Evolutionary conservation across 2,797 vertebrate genomes (phyloP), one percentile per base, ranked within the genome.

Genomic region (Thalassophryne amazonica): DNA sequence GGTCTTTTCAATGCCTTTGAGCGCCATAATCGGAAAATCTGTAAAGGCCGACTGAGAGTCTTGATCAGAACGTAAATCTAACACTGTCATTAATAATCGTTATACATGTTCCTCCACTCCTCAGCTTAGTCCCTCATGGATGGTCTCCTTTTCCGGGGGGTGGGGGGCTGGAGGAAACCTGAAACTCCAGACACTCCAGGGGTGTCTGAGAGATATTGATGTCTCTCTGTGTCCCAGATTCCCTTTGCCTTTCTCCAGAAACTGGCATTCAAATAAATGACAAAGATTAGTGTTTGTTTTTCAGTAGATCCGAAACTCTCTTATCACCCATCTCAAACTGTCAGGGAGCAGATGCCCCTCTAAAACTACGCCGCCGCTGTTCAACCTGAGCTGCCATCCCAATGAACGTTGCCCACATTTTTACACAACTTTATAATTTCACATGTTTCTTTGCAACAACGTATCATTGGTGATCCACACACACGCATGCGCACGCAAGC

Each of bases 1-100:
- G n/a, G 11, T 37, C 54, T 68, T 55, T 11, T 5, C 14, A 8
- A 27, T 24, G 21, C 11, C 36, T 33, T 21, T 10, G 6, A n/a
- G n/a, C n/a, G n/a, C 83, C 27, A 71, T 59, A 76, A 81, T 85
- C 78, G 76, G 64, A 80, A 76, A 83, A 84, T 78, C 79, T 68
- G 85, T 85, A 84, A 77, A 81, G 70, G 59, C 47, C 65, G 83
- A 77, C 79, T 78, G 27, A 32, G 17, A 78, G 81, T 86, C 86
- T 73, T 74, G 80, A 86, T 85, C 83, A 66, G 66, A 81, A 76
- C 83, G 76, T 81, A 85, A 86, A 84, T 81, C 68, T 75, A 80
- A 83, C 81, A 85, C 61, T 64, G 85, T 81, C 83, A 86, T 87
- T 87, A 86, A 87, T 86, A 87, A 87, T 80, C 73, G 81, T 83